These are phyloP conservation scores for Metaphire vulgaris DNA, from an alignment of 1,140 invertebrate genomes.

Conservation along the genomic window DNA sequence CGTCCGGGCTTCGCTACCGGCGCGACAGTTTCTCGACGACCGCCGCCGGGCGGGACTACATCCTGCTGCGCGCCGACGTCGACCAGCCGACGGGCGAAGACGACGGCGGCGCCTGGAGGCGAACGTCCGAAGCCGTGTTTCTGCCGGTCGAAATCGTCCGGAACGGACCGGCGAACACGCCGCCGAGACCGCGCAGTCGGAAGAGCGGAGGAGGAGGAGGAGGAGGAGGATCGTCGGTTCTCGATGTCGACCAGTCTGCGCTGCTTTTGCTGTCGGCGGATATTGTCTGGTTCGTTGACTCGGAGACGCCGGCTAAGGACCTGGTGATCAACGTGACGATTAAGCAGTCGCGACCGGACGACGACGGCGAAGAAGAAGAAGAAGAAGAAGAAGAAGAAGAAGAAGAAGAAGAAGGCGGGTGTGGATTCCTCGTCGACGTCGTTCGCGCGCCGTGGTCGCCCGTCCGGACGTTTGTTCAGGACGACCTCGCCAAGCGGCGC, in stretches of 20 bases:
- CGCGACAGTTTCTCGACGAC: constrained; percentile 44
- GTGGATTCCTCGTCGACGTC: constrained; percentile 61
- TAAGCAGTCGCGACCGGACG: constrained; percentile 53
- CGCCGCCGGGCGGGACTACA: constrained; percentile 47
- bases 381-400: constrained; percentile 43
- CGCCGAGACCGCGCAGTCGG: constrained; percentile 40
- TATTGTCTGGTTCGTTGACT: constrained; percentile 71
- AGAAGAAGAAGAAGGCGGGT: too few species aligned
- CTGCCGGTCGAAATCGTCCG: constrained; percentile 46
- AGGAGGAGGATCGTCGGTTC: too few species aligned
- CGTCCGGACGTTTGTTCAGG: constrained; percentile 65
- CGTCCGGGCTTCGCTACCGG: constrained; percentile 37
- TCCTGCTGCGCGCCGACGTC: constrained; percentile 44
- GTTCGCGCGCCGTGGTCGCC: constrained; percentile 55
- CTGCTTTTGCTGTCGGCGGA: constrained; percentile 61
- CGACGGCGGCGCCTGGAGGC: constrained; percentile 21
- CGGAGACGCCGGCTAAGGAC: constrained; percentile 67
- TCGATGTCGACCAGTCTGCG: constrained; percentile 34
- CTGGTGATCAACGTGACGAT: constrained; percentile 61
- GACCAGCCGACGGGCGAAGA: constrained; percentile 40
- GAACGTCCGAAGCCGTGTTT: constrained; percentile 37
- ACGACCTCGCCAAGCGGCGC: constrained; percentile 64
- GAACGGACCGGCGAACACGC: constrained; percentile 45
- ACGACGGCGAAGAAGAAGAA: constrained; percentile 39
- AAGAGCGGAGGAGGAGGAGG: too few species aligned